Evolutionary conservation across 1,140 invertebrate species (phyloP), one percentile per base, ranked within the genome.

Genomic region (Euschistus heros): DNA sequence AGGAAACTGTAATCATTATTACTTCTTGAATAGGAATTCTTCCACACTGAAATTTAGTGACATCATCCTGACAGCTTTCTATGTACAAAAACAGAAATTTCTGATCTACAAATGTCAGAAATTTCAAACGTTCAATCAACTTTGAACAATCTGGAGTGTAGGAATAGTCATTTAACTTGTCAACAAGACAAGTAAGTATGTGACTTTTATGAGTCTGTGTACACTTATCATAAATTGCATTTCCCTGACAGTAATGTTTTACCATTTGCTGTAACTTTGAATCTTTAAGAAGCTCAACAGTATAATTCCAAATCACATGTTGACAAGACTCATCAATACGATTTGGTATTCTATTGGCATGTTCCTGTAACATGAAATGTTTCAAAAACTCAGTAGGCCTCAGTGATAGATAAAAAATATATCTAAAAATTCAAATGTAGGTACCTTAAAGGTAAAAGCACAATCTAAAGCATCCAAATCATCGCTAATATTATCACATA

Each of bases 401-500:
- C 7, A 37, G 8, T 4, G 1, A 37, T 37, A 10, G 1, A 37
- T 37, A 10, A 37, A 50, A 50, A 50, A 20, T n/a, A n/a, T n/a
- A n/a, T n/a, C n/a, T n/a, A 50, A 6, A 50, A 18, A 50, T 6
- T 2, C 47, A 50, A 50, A 55, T 3, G 33, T 15, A n/a, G n/a
- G 18, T 57, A 57, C 54, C 18, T 26, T 57, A 14, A 26, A 57
- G 1, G 54, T 27, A 57, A 54, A 33, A 55, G 37, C 63, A 42
- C 63, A 64, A 26, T 64, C 63, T 15, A 64, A n/a, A 0, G 52
- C 50, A 33, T 64, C 63, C 47, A 64, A 55, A 55, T 64, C 63
- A 30, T 30, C 27, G 30, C n/a, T 64, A 15, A 57, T 10, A 24
- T 57, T 57, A 24, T 15, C 54, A 57, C 54, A 57, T 8, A 57